Evolutionary conservation across 2,888 invertebrate species (phyloP), one percentile per base, ranked within the genome.

Genomic region (Plusia festucae): DNA sequence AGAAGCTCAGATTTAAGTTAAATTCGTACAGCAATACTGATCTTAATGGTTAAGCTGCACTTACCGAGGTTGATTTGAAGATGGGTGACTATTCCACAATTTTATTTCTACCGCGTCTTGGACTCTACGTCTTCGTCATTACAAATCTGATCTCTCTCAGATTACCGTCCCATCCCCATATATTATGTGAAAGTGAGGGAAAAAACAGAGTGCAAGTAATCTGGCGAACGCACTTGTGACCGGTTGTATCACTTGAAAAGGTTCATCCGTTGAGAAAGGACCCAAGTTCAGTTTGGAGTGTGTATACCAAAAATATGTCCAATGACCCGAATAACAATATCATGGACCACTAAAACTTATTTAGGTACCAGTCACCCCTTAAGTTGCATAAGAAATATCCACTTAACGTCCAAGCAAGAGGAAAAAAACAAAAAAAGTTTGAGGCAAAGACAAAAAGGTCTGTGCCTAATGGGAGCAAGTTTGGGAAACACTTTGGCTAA

Each of bases 401-500:
- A 92, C 90, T 93, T 91, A 90, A 81, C 87, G 82, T 81, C 82
- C 81, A 86, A 90, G 84, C 81, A 59, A 71, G 70, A 82, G 82
- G 77, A 82, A 82, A 80, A 85, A 91, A 89, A 87, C 90, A 91
- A 87, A 90, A 91, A 88, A 88, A 91, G 90, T 88, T 86, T 84
- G 88, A 82, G 87, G 87, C 88, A 91, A 88, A 91, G 91, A 93
- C 90, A 93, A 93, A 93, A 94, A 93, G 90, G 86, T 88, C 87
- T 68, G 65, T 81, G 85, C 85, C 86, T 94, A 94, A 94, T 94
- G 94, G 93, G 85, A 85, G 83, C 88, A 92, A 94, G 92, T 94
- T 94, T 84, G 88, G 91, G 92, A 91, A 94, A 93, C 93, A 93
- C 93, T 94, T 94, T 92, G 89, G 93, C 92, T 94, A 94, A 95